Base-by-base conservation (phyloP, 2,797 vertebrate genomes). In the Ciconia nigra region DNA sequence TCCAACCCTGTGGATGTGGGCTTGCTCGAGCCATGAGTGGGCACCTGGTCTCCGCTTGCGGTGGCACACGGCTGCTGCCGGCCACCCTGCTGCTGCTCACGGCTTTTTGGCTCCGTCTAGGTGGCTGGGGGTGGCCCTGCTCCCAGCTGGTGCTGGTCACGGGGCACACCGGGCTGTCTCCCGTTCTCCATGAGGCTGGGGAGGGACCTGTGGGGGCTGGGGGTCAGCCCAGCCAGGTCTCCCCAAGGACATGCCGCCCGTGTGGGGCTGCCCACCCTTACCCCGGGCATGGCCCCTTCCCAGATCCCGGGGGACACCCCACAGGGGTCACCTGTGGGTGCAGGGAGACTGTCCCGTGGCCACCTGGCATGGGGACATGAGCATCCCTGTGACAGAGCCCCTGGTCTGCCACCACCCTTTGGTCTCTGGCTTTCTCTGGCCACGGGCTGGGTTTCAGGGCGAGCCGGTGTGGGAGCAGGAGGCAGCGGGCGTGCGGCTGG, bases 401-500 rank as follows among this genome's bases (percentile, higher is more conserved):
- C 61, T 13, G n/a, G 1, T 11, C 42, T 74, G 76, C 25, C 90
- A 62, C 31, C 0, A 0, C 35, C 47, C 25, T 4, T 9, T 1
- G 9, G 66, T 15, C 22, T 46, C 58, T 15, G n/a, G 39, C 31
- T n/a, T 47, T 41, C 82, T 66, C 41, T 0, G 1, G 31, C 18
- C 51, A 13, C 0, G 3, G 39, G 39, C 44, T 26, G 25, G 11
- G 15, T 28, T 31, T 31, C 2, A 3, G 51, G 29, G 33, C 0
- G 1, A 52, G 51, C 7, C 0, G 17, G 33, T 0, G n/a, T 1
- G 0, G 42, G 63, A 1, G 4, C 46, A 25, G 46, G 47, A 33
- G 15, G 26, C 22, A 20, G 46, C 4, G 7, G 22, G 15, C 0
- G 0, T 1, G 26, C 3, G 10, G 78, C 15, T 3, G 3, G 39